Evolutionary conservation across 37 sponge, comb jelly and placozoan species (phyloP), one percentile per base, ranked within the genome.

Genomic region (Petrosia ficiformis): DNA sequence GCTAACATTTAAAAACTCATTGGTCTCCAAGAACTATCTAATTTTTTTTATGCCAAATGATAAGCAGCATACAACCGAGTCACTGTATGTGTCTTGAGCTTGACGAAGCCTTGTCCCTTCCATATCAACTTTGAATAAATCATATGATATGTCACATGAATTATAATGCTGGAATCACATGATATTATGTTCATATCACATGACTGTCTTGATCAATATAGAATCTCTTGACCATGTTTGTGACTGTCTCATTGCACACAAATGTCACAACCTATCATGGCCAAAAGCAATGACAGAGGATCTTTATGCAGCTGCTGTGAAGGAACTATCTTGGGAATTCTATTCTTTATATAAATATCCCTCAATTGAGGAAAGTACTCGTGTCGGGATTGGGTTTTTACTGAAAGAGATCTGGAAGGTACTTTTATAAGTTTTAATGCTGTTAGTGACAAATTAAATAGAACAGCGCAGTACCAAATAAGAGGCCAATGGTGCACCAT

Each of bases 331-430:
- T 30, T 82, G 82, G 82, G 67, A 73, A 57, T 41, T 44, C 41
- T 82, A 72, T 31, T 54, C 32, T 42, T 34, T 8, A 19, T 82
- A 38, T 52, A 38, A 72, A 54, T 82, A 82, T 57, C 82, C 82
- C 36, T 82, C 82, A 1, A 26, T 74, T 24, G 19, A 43, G 39
- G 82, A 72, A 36, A 82, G 56, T 34, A 37, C 82, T 36, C 54
- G 54, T 37, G 75, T 48, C 11, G 82, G 82, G 25, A 82, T 82
- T 48, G 82, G 82, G 30, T 82, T 74, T 36, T 66, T 82, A 16
- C 67, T 82, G 0, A 73, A 66, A 32, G 82, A 82, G 56, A 33
- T 82, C 25, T 73, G 82, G 75, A 48, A 82, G 75, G 81, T 81
- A 1, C 54, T 24, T 2, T 32, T 67, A n/a, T 31, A 4, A 34